A percentile compares a stretch with the other conserved stretches of the same genome.
Evolutionary conservation across 2,888 invertebrate species (phyloP).

Genomic region (Sceliomorpha sp.): DNA sequence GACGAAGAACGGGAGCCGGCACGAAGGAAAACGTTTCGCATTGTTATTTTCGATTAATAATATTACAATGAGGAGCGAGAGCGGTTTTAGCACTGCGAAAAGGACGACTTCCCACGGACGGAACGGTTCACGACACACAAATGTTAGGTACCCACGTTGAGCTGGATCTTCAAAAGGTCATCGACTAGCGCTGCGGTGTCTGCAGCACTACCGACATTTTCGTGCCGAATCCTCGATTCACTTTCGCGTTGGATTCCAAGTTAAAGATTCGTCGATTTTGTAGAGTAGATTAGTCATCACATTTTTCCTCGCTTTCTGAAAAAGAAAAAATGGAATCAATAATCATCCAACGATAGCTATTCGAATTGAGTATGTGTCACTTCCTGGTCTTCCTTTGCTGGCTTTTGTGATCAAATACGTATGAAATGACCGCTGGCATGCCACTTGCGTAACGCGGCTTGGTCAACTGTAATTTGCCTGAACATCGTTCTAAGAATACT

Average conservation of each 20-base stretch:
- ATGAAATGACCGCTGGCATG: conserved; percentile 24
- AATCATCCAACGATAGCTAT: too few relatives aligned
- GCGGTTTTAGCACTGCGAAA: conserved; percentile 44
- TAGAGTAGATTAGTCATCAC: too few relatives aligned
- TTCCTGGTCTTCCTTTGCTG: conserved; percentile 22
- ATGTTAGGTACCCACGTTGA: conserved; percentile 54
- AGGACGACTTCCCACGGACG: conserved; percentile 53
- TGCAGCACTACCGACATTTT: conserved; percentile 3
- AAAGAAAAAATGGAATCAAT: too few relatives aligned
- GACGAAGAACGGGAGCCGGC: too few relatives aligned
- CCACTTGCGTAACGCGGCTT: conserved; percentile 32
- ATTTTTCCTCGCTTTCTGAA: too few relatives aligned
- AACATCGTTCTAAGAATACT: too few relatives aligned
- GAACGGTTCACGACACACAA: conserved; percentile 38
- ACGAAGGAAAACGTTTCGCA: too few relatives aligned
- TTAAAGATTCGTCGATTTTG: too few relatives aligned
- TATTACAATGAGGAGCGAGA: too few relatives aligned
- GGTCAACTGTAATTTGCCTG: too few relatives aligned
- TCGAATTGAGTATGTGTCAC: conserved; percentile 24
- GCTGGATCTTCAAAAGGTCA: conserved; percentile 50
- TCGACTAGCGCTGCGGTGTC: conserved; percentile 31
- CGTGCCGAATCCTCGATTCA: not conserved
- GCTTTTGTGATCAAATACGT: conserved; percentile 25
- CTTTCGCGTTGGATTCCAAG: too few relatives aligned
- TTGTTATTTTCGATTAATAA: too few relatives aligned